Evolutionary conservation across 2,888 invertebrate genomes (phyloP).

Genomic region (Nomada hirtipes): DNA sequence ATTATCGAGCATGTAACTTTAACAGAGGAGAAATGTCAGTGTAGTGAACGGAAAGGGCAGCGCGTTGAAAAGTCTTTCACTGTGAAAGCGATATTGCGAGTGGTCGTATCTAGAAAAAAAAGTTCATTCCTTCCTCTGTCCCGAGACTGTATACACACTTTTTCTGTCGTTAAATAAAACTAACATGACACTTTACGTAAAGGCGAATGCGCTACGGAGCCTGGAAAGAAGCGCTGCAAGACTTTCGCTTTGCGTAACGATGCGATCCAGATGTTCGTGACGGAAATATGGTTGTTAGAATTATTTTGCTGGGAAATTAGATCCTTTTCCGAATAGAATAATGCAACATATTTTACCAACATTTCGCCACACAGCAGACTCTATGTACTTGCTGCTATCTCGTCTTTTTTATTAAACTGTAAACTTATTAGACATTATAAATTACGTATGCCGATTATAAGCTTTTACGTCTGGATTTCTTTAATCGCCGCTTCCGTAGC

Average conservation of each 20-base stretch:
- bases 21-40: background rate
- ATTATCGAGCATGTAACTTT: slow-evolving; percentile 8
- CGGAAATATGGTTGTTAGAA: slow-evolving; percentile 3
- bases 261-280: slow-evolving; percentile 1
- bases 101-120: too few species aligned
- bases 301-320: background rate
- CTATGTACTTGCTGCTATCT: too few species aligned
- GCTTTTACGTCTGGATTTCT: too few species aligned
- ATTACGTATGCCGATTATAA: too few species aligned
- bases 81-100: slow-evolving; percentile 14
- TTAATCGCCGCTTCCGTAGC: too few species aligned
- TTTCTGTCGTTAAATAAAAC: slow-evolving; percentile 3
- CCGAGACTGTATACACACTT: background rate
- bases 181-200: slow-evolving; percentile 3
- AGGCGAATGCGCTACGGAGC: background rate
- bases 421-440: too few species aligned
- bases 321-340: background rate
- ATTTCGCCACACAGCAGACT: background rate
- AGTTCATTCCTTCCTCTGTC: background rate
- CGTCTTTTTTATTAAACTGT: too few species aligned
- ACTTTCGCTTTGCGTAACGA: slow-evolving; percentile 14
- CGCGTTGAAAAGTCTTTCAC: slow-evolving; percentile 5
- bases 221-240: background rate
- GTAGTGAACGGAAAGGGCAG: slow-evolving; percentile 2
- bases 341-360: background rate